These are phyloP conservation scores for Callipepla californica DNA, from an alignment of 2,113 vertebrate species.

Conservation along the genomic window DNA sequence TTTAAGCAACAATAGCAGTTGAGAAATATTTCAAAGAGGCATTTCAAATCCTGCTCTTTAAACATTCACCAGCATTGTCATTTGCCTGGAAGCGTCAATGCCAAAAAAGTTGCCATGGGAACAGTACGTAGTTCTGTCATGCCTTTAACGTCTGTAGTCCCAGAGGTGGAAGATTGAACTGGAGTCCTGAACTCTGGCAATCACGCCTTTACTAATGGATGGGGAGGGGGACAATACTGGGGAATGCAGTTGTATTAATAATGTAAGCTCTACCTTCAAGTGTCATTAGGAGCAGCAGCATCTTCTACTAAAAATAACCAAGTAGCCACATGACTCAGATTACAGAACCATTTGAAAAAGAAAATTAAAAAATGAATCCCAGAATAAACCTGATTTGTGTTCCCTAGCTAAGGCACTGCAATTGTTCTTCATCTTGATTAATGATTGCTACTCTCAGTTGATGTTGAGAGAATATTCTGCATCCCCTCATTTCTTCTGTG, in stretches of 20 bases:
- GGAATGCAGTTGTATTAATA: background rate
- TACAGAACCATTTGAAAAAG: background rate
- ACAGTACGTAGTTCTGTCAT: constrained; percentile 7
- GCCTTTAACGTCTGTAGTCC: constrained; percentile 6
- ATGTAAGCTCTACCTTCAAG: background rate
- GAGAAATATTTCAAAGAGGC: background rate
- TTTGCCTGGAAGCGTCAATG: constrained; percentile 25
- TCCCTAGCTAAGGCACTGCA: background rate
- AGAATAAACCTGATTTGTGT: background rate
- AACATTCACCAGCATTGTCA: constrained; percentile 7
- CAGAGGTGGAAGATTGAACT: background rate
- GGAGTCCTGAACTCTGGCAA: background rate
- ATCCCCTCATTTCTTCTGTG: background rate
- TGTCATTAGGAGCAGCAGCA: background rate
- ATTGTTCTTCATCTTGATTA: background rate
- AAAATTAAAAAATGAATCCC: background rate
- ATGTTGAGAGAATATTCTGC: background rate
- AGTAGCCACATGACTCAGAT: background rate
- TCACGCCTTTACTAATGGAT: background rate
- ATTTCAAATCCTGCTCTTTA: constrained; percentile 22
- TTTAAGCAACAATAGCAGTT: background rate
- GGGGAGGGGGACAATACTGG: background rate
- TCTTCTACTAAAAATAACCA: background rate
- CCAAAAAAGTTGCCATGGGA: constrained; percentile 65
- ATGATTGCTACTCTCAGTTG: background rate